Base-by-base conservation (phyloP, 2,888 invertebrate genomes). In the Agrochola lota region DNA sequence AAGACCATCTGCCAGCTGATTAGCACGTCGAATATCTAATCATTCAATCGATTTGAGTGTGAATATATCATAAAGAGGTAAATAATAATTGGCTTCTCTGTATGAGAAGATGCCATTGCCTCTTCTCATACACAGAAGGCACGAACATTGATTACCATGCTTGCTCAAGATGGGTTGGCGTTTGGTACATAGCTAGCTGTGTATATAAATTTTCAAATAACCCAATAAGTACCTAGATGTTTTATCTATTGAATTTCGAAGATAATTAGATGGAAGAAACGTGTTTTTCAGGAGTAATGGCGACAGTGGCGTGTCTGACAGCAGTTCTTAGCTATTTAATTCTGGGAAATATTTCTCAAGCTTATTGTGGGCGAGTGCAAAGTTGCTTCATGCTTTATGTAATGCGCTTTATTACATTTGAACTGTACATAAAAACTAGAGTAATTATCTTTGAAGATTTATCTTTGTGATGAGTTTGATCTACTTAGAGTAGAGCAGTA, bases 251-350 rank as follows among this genome's bases (percentile, higher is more conserved):
- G 15, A 57, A 35, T 55, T 35, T n/a, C 35, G 12, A 70, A 74
- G 78, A 82, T 88, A 86, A 89, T 90, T 85, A 85, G 84, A 91
- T 90, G 83, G 88, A 83, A 89, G 81, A 90, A 89, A 85, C 87
- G 77, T 85, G 91, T 91, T 90, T 74, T 64, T 82, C 77, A 82
- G 77, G 82, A 90, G 83, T 86, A 85, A 87, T 85, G 76, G 87
- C 79, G 79, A 82, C 70, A 78, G 73, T 91, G 79, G 92, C 93
- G 92, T 93, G 93, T 88, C 87, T 80, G 68, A 66, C 69, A 85
- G 81, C 83, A 88, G 88, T 81, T 92, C 89, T 89, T 87, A 17
- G 60, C 60, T n/a, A 69, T 17, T 15, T 15, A 85, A 84, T 81
- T 81, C 80, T 35, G n/a, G 30, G 69, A 35, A n/a, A 78, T 78